A percentile compares a stretch with the other conserved stretches of the same genome.
Evolutionary conservation across 2,797 vertebrate species (phyloP).

Genomic region (Falco columbarius): DNA sequence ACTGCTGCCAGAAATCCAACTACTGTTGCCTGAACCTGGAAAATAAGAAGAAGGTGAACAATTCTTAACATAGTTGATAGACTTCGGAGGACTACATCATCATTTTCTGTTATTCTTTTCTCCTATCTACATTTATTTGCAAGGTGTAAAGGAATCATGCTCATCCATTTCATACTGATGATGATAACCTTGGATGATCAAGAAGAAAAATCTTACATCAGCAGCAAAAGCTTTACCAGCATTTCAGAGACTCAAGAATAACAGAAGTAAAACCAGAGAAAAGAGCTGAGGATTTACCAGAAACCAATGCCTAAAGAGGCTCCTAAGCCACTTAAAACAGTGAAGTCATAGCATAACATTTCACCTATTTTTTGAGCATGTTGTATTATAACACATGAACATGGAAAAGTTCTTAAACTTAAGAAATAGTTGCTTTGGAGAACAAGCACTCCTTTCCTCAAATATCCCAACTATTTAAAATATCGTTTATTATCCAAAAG

Average conservation of each 20-base stretch:
- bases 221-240: not conserved
- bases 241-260: not conserved
- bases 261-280: not conserved
- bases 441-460: not conserved
- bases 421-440: not conserved
- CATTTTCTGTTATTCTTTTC: not conserved
- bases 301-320: not conserved
- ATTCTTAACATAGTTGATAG: not conserved
- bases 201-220: not conserved
- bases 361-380: not conserved
- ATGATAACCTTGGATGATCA: not conserved
- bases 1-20: constrained; percentile 90
- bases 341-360: not conserved
- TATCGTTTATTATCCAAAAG: not conserved
- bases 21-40: constrained; percentile 92
- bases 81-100: not conserved
- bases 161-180: not conserved
- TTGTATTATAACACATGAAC: not conserved
- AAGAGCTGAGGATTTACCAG: not conserved
- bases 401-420: not conserved
- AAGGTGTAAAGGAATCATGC: not conserved
- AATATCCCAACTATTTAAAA: not conserved
- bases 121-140: not conserved
- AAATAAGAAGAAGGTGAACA: not conserved
- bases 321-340: not conserved